Conservation (phyloP, 2,888 invertebrate genomes). For the Iphiclides podalirius region DNA sequence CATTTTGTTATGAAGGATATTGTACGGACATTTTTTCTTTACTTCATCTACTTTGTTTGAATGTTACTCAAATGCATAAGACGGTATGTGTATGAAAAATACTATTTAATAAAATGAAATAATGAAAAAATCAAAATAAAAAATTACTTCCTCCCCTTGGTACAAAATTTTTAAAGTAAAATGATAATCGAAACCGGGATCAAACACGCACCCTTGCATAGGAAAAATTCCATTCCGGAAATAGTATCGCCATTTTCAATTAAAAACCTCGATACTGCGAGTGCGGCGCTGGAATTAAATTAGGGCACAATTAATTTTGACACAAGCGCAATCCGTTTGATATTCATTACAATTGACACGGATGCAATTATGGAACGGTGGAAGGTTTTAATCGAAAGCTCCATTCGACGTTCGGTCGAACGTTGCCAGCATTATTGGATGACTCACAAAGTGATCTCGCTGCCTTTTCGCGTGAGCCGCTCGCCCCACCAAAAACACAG, state of each 20-base stretch:
- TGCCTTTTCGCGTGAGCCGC: slow-evolving; percentile 33
- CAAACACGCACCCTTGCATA: too few species aligned
- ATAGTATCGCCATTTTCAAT: not conserved
- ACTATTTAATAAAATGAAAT: too few species aligned
- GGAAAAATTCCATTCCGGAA: too few species aligned
- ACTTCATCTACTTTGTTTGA: too few species aligned
- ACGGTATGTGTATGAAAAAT: too few species aligned
- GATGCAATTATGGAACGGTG: slow-evolving; percentile 30
- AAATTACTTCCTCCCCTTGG: too few species aligned
- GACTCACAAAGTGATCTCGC: slow-evolving; percentile 40
- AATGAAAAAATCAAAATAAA: too few species aligned
- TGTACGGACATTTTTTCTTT: too few species aligned
- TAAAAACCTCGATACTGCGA: not conserved
- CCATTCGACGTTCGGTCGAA: slow-evolving; percentile 31
- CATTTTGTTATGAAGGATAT: too few species aligned
- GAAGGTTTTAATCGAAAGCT: slow-evolving; percentile 42
- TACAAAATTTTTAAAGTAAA: too few species aligned
- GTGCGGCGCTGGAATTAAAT: not conserved
- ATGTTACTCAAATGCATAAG: too few species aligned
- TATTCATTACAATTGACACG: slow-evolving; percentile 17
- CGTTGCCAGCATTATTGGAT: slow-evolving; percentile 43
- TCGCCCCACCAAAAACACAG: slow-evolving; percentile 27
- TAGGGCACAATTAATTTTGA: slow-evolving; percentile 3
- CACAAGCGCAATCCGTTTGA: slow-evolving; percentile 4
- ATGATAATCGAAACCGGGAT: too few species aligned